These are phyloP conservation scores for Hirtodrosophila trivittata DNA, from an alignment of 2,888 invertebrate genomes.

Conservation along the genomic window DNA sequence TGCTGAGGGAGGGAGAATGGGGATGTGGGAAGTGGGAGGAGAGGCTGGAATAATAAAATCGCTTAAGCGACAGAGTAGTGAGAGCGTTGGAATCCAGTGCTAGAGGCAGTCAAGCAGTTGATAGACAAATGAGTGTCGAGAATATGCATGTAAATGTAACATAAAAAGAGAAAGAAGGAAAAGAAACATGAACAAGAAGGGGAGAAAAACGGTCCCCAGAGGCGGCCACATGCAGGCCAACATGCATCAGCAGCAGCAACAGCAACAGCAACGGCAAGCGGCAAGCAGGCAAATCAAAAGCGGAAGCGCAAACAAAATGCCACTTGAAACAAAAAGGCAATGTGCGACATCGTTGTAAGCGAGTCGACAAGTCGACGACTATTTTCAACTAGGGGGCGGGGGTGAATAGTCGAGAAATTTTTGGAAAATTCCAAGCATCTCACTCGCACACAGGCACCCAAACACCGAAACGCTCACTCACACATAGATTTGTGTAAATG, in stretches of 20 bases:
- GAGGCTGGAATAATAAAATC: conserved; percentile 18
- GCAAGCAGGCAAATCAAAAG: conserved; percentile 48
- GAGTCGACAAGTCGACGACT: conserved; percentile 42
- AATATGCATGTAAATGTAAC: conserved; percentile 17
- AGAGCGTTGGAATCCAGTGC: conserved; percentile 6
- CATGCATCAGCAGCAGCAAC: not conserved
- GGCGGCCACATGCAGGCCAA: not conserved
- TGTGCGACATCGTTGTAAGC: conserved; percentile 3
- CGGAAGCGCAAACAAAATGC: conserved; percentile 70
- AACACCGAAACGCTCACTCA: conserved; percentile 17
- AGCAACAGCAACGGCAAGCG: conserved; percentile 6
- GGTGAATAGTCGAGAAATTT: conserved; percentile 54
- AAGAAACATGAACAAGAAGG: conserved; percentile 3
- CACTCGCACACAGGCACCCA: conserved; percentile 9
- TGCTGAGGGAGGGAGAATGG: not conserved
- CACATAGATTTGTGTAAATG: conserved; percentile 1
- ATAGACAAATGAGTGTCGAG: not conserved
- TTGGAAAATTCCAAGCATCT: conserved; percentile 77
- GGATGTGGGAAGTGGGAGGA: not conserved
- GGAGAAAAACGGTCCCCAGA: conserved; percentile 21
- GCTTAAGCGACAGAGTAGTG: not conserved
- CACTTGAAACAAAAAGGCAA: conserved; percentile 63
- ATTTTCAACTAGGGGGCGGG: conserved; percentile 20
- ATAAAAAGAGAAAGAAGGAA: conserved; percentile 18
- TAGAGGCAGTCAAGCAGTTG: not conserved